Percentiles rank a stretch among this genome's conserved stretches.
Evolutionary conservation across 2,797 vertebrate genomes (phyloP).

Genomic region (Orientallactaga sibirica): DNA sequence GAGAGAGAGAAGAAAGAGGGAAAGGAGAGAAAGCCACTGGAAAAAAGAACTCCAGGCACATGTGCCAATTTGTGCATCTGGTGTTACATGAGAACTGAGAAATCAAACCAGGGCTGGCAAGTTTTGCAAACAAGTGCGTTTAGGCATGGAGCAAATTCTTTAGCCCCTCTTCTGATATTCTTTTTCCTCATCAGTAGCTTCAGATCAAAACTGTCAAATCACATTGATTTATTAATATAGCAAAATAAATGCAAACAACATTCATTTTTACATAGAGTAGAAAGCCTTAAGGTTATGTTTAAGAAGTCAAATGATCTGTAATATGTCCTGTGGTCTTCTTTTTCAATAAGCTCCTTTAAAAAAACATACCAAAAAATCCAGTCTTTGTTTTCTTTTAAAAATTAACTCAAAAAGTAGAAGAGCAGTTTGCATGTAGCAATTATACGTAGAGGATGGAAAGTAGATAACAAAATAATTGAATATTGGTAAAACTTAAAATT

Average conservation of each 20-base stretch:
- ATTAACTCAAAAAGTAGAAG: background rate
- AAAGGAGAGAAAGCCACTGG: no score
- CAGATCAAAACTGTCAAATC: background rate
- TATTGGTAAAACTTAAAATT: background rate
- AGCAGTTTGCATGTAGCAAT: background rate
- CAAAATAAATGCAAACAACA: slow-evolving; percentile 25
- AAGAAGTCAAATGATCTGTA: background rate
- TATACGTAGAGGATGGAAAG: background rate
- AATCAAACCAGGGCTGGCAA: no score
- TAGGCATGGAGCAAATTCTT: no score
- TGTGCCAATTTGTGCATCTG: no score
- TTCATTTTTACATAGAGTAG: background rate
- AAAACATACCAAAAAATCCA: background rate
- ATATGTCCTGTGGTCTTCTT: background rate
- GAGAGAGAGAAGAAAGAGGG: no score
- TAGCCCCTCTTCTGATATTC: background rate
- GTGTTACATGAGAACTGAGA: no score
- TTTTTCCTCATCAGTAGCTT: background rate
- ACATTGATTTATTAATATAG: background rate
- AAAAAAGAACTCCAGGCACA: no score
- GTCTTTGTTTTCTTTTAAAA: background rate
- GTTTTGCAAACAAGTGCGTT: no score
- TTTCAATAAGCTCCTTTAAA: background rate
- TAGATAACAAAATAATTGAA: background rate
- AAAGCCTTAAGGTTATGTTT: background rate